A percentile compares a stretch with the other conserved stretches of the same genome.
phyloP scores from a whole-genome alignment of 2,113 vertebrate species.

The Kryptolebias marmoratus region DNA sequence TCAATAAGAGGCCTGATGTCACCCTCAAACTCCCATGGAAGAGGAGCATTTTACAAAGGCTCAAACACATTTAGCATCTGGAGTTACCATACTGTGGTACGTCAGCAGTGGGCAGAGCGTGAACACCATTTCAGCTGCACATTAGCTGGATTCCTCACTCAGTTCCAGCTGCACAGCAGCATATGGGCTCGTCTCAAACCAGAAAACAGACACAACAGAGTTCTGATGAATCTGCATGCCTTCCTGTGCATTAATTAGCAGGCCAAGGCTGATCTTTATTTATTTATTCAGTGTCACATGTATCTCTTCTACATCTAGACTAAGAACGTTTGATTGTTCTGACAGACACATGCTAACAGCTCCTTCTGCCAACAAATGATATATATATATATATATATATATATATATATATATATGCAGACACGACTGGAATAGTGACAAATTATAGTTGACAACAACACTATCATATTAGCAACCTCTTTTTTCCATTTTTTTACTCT shows the following conservation, averaged over 20 bases:
- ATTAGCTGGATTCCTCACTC: background rate
- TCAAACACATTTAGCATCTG: background rate
- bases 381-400: background rate
- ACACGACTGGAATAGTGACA: too few relatives aligned
- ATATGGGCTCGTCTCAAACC: background rate
- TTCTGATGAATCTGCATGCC: background rate
- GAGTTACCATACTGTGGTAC: too few relatives aligned
- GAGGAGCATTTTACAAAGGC: background rate
- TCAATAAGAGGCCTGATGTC: background rate
- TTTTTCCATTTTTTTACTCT: background rate
- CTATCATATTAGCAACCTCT: background rate
- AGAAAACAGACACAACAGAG: background rate
- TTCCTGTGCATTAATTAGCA: background rate
- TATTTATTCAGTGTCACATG: background rate
- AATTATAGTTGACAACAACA: background rate
- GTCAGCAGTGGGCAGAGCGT: constrained; percentile 1
- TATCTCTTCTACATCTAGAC: background rate
- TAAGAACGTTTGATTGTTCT: background rate
- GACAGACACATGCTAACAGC: background rate
- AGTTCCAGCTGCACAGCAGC: background rate
- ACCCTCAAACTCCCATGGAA: background rate
- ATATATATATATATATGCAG: background rate
- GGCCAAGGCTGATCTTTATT: background rate
- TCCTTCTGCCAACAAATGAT: background rate
- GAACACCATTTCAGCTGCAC: background rate